phyloP scores from a whole-genome alignment of 2,888 invertebrate genomes.

The Cotesia congregata region DNA sequence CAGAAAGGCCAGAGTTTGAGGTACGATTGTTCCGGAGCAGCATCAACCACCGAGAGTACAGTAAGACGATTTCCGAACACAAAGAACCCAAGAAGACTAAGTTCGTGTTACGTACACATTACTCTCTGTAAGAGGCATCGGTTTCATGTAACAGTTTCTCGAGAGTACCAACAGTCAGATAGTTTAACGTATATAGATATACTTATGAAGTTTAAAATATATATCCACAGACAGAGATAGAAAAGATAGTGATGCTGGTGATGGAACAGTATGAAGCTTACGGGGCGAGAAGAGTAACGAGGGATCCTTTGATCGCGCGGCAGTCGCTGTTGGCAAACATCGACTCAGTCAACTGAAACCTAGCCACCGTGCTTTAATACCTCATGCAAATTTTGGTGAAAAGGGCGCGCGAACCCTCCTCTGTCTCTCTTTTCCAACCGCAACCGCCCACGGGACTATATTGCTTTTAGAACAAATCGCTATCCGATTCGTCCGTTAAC shows the following conservation, averaged over 20 bases:
- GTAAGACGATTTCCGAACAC: slow-evolving; percentile 37
- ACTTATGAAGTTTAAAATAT: neutral
- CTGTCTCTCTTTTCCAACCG: slow-evolving; percentile 46
- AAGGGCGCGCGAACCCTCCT: slow-evolving; percentile 56
- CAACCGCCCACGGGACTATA: slow-evolving; percentile 57
- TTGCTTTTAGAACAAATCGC: slow-evolving; percentile 70
- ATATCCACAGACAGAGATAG: slow-evolving; percentile 13
- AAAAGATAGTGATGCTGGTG: slow-evolving; percentile 1
- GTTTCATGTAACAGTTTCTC: neutral
- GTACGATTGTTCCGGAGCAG: neutral
- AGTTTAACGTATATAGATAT: neutral
- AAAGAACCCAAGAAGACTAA: slow-evolving; percentile 23
- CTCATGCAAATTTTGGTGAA: slow-evolving; percentile 69
- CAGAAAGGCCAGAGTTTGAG: slow-evolving; percentile 5
- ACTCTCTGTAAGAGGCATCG: neutral
- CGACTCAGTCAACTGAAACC: slow-evolving; percentile 62
- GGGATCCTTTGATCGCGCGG: slow-evolving; percentile 69
- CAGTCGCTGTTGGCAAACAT: slow-evolving; percentile 69
- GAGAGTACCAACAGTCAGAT: neutral
- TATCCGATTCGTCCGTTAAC: slow-evolving; percentile 59
- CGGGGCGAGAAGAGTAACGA: slow-evolving; percentile 42
- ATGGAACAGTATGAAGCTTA: neutral
- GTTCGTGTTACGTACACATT: slow-evolving; percentile 4
- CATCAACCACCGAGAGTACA: neutral
- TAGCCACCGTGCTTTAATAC: slow-evolving; percentile 70